Evolutionary conservation across 1,140 invertebrate species (phyloP).

Genomic region (Phymorhynchus buccinoides): DNA sequence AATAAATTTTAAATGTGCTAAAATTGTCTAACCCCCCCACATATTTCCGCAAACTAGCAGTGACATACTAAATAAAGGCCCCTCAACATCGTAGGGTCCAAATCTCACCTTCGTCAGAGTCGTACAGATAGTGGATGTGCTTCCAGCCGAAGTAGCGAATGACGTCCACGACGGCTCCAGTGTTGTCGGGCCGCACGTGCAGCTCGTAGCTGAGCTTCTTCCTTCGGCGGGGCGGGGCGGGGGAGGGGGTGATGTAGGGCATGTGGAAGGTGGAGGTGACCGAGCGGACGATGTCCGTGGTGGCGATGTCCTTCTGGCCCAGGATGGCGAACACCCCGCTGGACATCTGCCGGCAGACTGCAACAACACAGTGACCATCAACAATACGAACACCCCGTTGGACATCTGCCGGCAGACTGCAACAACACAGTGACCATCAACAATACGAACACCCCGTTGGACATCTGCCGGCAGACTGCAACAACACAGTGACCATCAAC

Average conservation of each 20-base stretch:
- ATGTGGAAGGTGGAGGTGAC: constrained; percentile 96
- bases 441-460: too few relatives aligned
- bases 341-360: constrained; percentile 93
- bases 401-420: too few relatives aligned
- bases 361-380: too few relatives aligned
- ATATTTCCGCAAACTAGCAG: too few relatives aligned
- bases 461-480: too few relatives aligned
- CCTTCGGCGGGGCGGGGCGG: constrained; percentile 23
- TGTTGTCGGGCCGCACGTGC: constrained; percentile 90
- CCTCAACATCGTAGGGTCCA: too few relatives aligned
- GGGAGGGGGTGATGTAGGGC: constrained; percentile 84
- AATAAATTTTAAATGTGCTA: too few relatives aligned
- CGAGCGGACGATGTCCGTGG: constrained; percentile 94
- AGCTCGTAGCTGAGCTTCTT: constrained; percentile 51
- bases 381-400: too few relatives aligned
- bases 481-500: too few relatives aligned
- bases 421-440: too few relatives aligned
- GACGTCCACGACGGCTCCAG: constrained; percentile 92
- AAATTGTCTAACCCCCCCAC: too few relatives aligned
- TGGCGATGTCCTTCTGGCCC: constrained; percentile 90
- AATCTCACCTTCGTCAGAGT: constrained; percentile 92
- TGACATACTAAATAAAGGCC: too few relatives aligned
- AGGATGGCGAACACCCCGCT: constrained; percentile 92
- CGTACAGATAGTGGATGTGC: constrained; percentile 94
- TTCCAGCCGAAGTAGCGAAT: constrained; percentile 92